Evolutionary conservation across 2,113 vertebrate species (phyloP), one percentile per base, ranked within the genome.

Genomic region (Salvelinus namaycush): DNA sequence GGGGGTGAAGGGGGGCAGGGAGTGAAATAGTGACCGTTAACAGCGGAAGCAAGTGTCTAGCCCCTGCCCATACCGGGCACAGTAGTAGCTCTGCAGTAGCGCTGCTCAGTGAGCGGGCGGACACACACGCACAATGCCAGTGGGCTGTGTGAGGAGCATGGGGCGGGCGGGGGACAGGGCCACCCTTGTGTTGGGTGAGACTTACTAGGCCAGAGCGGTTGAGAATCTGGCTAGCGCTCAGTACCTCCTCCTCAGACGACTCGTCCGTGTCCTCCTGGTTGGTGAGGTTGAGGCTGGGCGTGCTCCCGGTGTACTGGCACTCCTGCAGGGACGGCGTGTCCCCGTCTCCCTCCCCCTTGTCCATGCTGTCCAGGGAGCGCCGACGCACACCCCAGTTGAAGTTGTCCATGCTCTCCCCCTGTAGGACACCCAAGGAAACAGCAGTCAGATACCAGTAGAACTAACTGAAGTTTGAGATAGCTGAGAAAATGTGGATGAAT

Each of bases 331-430:
- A 98, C 0, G 97, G 97, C 0, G 96, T 98, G 93, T 98, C 98
- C 70, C 96, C 98, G 88, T 99, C 99, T 93, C 99, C 98, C 87
- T 98, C 98, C 68, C 96, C 98, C 88, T 99, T 99, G 93, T 99
- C 98, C 87, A 98, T 97, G 79, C 98, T 99, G 88, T 99, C 98
- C 77, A 99, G 92, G 0, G 98, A 99, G 70, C 98, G 97, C 13
- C 98, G 93, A 2, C 98, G 96, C 78, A 99, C 98, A 0, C 98
- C 98, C 98, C 97, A 99, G 92, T 99, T 99, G 88, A 99, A 99
- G 88, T 99, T 99, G 91, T 99, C 98, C 96, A 99, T 97, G 83
- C 97, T 98, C 91, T 99, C 97, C 73, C 98, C 98, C 98, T 99
- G 89, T 83, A 76, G 92, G 93, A 87, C 60, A 84, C 79, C 74